Base-by-base conservation (phyloP, 2,888 invertebrate species). In the Mellilla xanthometata region DNA sequence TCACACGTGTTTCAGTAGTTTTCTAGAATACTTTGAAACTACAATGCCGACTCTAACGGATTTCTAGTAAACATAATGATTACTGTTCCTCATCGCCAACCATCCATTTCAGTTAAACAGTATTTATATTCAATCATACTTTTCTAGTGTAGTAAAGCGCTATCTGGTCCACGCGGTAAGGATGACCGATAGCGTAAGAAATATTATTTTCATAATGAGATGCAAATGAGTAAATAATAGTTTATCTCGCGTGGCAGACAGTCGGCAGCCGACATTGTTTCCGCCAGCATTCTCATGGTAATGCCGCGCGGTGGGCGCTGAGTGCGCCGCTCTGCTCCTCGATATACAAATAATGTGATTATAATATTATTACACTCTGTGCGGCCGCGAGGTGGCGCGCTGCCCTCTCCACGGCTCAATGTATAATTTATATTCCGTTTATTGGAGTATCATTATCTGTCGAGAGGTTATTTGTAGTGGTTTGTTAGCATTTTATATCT, bases 321-420 rank as follows among this genome's bases (percentile, higher is more conserved):
- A 22, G 33, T 39, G 39, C 45, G 11, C 69, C 78, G 80, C 72
- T 79, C 79, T 76, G 76, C 83, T 83, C 81, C 82, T 85, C 81
- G 81, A 82, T 83, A 82, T 81, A 82, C 86, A 82, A 85, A 84
- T 82, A 82, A 81, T 81, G 71, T 69, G 63, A 80, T 85, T 82
- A 85, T 82, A 72, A 80, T 81, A 78, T 82, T 82, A 85, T 85
- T 75, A 71, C 72, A 67, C 71, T 82, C 83, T 83, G 84, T 85
- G 57, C 75, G 82, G 77, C 83, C 82, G 77, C 65, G 32, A 63
- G 73, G 67, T 66, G 72, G 75, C 74, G 75, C 74, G 76, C 70
- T 66, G 64, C 67, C n/a, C 62, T 38, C 46, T 47, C 55, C 56
- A 69, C 56, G 80, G 81, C 80, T 73, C 73, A 80, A 80, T 79